Conservation (phyloP, 2,113 vertebrate species). For the Plestiodon gilberti region DNA sequence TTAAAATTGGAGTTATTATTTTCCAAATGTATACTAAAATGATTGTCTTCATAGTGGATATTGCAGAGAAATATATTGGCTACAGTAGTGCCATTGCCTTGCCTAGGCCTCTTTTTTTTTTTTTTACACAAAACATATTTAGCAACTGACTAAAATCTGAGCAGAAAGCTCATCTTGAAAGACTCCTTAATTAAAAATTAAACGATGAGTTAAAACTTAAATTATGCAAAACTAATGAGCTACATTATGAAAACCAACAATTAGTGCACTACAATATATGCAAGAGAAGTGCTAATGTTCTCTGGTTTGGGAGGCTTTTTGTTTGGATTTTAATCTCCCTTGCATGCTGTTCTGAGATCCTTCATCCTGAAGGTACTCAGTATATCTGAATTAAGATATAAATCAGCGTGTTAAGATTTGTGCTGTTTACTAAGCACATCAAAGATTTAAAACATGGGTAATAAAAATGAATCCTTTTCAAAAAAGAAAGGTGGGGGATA, state of each 20-base stretch:
- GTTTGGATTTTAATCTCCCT: constrained; percentile 58
- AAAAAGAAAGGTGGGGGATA: constrained; percentile 6
- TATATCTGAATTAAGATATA: constrained; percentile 67
- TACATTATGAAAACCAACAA: constrained; percentile 76
- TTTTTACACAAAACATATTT: constrained; percentile 65
- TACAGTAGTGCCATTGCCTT: constrained; percentile 50
- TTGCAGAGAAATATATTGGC: constrained; percentile 60
- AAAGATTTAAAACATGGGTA: constrained; percentile 64
- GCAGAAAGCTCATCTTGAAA: constrained; percentile 74
- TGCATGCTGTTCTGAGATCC: constrained; percentile 56
- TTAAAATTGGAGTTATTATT: constrained; percentile 66
- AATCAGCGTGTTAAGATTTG: constrained; percentile 63
- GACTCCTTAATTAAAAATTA: constrained; percentile 83
- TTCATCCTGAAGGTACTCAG: constrained; percentile 60
- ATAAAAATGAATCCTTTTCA: constrained; percentile 33
- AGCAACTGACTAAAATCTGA: constrained; percentile 68
- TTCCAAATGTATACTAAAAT: constrained; percentile 47
- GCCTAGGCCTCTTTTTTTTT: constrained; percentile 66
- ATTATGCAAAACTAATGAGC: constrained; percentile 85
- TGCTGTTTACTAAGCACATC: constrained; percentile 64
- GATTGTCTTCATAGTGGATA: constrained; percentile 67
- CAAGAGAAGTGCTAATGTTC: constrained; percentile 68
- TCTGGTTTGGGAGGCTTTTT: constrained; percentile 60
- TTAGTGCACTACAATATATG: constrained; percentile 72
- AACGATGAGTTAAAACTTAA: constrained; percentile 83